phyloP scores from a whole-genome alignment of 2,888 invertebrate species.

The Shargacucullia verbasci region DNA sequence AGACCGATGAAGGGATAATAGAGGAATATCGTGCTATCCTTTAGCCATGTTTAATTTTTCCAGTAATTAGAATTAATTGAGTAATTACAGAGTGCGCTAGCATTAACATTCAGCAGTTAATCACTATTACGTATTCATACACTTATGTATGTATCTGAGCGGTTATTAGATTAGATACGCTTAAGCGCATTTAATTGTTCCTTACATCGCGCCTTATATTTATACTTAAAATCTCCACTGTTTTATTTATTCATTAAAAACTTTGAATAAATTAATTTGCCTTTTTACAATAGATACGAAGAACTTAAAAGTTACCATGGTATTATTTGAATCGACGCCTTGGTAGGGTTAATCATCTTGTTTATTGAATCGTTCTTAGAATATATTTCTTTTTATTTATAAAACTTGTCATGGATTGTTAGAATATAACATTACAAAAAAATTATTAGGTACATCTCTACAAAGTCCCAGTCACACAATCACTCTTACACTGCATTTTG shows the following conservation, averaged over 20 bases:
- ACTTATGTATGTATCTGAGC: slow-evolving; percentile 26
- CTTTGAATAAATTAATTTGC: slow-evolving; percentile 43
- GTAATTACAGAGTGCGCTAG: slow-evolving; percentile 46
- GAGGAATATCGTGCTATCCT: slow-evolving; percentile 18
- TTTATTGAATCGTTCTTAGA: slow-evolving; percentile 15
- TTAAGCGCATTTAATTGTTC: slow-evolving; percentile 47
- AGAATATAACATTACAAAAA: too few relatives aligned
- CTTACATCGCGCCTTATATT: slow-evolving; percentile 19
- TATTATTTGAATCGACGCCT: slow-evolving; percentile 36
- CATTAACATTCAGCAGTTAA: slow-evolving; percentile 51
- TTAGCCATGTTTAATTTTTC: slow-evolving; percentile 22
- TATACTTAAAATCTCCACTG: slow-evolving; percentile 18
- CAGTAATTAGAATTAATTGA: slow-evolving; percentile 40
- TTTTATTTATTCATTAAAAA: slow-evolving; percentile 38
- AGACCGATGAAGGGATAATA: slow-evolving; percentile 13
- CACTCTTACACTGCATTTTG: too few relatives aligned
- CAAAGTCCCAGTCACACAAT: too few relatives aligned
- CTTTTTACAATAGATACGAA: slow-evolving; percentile 12
- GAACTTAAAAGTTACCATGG: slow-evolving; percentile 16
- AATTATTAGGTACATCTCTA: too few relatives aligned
- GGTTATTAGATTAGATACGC: slow-evolving; percentile 53
- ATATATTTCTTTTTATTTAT: too few relatives aligned
- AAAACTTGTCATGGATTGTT: too few relatives aligned
- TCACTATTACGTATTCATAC: slow-evolving; percentile 41
- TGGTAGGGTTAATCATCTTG: slow-evolving; percentile 5